Evolutionary conservation across 1,140 invertebrate genomes (phyloP).

Genomic region (Lysiphlebus fabarum): DNA sequence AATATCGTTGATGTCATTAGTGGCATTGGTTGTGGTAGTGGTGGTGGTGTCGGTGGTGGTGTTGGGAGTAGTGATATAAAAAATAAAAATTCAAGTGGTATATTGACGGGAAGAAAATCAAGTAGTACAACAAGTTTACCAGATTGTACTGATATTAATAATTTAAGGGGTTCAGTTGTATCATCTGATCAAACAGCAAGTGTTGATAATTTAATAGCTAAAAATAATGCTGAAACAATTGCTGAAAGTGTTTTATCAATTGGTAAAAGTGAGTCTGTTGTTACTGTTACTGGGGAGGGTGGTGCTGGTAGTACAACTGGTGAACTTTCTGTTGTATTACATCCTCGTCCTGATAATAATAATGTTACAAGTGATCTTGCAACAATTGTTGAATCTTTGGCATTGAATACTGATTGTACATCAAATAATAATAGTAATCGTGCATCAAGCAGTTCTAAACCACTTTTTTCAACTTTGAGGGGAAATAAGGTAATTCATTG

Average conservation of each 20-base stretch:
- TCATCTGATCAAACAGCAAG: constrained; percentile 89
- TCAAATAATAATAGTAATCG: constrained; percentile 52
- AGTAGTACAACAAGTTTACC: constrained; percentile 90
- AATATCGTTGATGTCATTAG: no score
- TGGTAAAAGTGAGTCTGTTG: constrained; percentile 73
- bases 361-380: constrained; percentile 69
- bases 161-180: constrained; percentile 68
- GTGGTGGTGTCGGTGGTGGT: constrained; percentile 54
- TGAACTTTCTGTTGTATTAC: constrained; percentile 60
- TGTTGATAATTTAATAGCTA: constrained; percentile 83
- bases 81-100: constrained; percentile 56
- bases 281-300: constrained; percentile 61
- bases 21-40: not conserved
- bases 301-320: constrained; percentile 55
- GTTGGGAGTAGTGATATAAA: constrained; percentile 45
- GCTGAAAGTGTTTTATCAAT: constrained; percentile 82
- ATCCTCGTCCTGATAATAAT: constrained; percentile 60
- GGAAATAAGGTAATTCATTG: constrained; percentile 47
- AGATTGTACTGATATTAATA: constrained; percentile 73
- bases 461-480: constrained; percentile 43
- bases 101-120: constrained; percentile 82
- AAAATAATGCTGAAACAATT: constrained; percentile 88
- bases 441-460: constrained; percentile 49
- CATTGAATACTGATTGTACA: constrained; percentile 59
- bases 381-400: constrained; percentile 78